phyloP scores from a whole-genome alignment of 2,113 vertebrate genomes.

The Herpetotheres cachinnans region DNA sequence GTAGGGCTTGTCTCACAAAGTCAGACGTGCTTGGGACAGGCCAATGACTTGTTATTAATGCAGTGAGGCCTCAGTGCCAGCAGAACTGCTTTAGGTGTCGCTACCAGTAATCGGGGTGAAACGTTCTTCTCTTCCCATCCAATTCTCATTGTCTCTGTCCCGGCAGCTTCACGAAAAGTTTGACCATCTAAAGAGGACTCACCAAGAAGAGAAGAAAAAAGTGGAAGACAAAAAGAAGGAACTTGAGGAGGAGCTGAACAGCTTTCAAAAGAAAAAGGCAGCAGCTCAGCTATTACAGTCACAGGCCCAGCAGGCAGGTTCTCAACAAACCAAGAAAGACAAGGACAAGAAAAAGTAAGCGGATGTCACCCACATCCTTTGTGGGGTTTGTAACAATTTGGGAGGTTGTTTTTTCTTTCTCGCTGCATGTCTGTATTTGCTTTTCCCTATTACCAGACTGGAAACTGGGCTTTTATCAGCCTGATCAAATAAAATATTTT shows the following conservation, averaged over 20 bases:
- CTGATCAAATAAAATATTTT: conserved; percentile 63
- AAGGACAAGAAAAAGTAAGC: conserved; percentile 90
- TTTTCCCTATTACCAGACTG: conserved; percentile 67
- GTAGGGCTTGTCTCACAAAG: background rate
- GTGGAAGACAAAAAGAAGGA: conserved; percentile 85
- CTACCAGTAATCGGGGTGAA: accelerated
- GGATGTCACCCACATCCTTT: background rate
- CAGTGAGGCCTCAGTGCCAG: background rate
- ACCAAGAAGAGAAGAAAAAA: conserved; percentile 84
- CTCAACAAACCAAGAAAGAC: conserved; percentile 86
- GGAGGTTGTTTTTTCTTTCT: conserved; percentile 28
- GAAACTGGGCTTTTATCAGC: conserved; percentile 57
- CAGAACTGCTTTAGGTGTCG: accelerated
- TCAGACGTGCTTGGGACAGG: no score
- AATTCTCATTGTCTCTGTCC: background rate
- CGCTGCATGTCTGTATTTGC: conserved; percentile 72
- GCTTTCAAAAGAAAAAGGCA: conserved; percentile 82
- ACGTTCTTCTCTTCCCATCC: accelerated
- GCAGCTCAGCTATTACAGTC: conserved; percentile 81
- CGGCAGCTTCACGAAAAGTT: conserved; percentile 83
- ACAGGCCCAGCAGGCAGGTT: conserved; percentile 81
- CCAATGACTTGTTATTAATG: accelerated
- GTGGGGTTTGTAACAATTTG: conserved; percentile 41
- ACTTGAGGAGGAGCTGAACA: conserved; percentile 81
- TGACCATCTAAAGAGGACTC: conserved; percentile 82